Percentiles rank a stretch among this genome's conserved stretches.
phyloP scores from a whole-genome alignment of 2,888 invertebrate genomes.

The Acronicta alni region DNA sequence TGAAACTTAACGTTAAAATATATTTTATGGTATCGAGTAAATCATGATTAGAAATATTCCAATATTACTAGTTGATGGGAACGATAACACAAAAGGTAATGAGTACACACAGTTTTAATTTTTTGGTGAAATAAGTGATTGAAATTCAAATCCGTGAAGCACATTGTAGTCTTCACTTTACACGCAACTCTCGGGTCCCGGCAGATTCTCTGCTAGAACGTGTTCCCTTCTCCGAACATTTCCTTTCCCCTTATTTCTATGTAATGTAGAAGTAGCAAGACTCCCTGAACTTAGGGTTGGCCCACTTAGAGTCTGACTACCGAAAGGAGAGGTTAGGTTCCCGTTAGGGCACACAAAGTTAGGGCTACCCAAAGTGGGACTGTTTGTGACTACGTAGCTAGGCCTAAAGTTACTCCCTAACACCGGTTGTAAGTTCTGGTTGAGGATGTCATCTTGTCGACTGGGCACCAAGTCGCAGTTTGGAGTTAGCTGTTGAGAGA shows the following conservation, averaged over 20 bases:
- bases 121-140: constrained; percentile 52
- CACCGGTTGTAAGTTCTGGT: constrained; percentile 79
- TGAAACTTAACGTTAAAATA: constrained; percentile 49
- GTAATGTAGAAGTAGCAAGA: constrained; percentile 83
- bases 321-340: constrained; percentile 80
- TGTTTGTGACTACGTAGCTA: constrained; percentile 80
- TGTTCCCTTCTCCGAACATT: constrained; percentile 91
- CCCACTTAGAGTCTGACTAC: constrained; percentile 81
- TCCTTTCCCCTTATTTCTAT: constrained; percentile 86
- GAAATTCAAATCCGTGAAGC: constrained; percentile 54
- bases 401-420: constrained; percentile 77
- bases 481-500: constrained; percentile 73
- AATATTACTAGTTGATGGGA: constrained; percentile 18
- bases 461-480: constrained; percentile 72
- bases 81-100: constrained; percentile 46
- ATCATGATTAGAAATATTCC: constrained; percentile 6
- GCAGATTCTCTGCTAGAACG: constrained; percentile 95
- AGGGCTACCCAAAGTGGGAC: constrained; percentile 85
- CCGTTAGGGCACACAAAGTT: constrained; percentile 87
- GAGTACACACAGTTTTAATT: constrained; percentile 55
- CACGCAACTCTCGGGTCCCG: constrained; percentile 96
- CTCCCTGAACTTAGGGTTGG: constrained; percentile 84
- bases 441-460: constrained; percentile 81
- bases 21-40: constrained; percentile 3
- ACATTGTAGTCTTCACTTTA: constrained; percentile 70